Evolutionary conservation across 2,888 invertebrate genomes (phyloP), one percentile per base, ranked within the genome.

Genomic region (Rutpela maculata): DNA sequence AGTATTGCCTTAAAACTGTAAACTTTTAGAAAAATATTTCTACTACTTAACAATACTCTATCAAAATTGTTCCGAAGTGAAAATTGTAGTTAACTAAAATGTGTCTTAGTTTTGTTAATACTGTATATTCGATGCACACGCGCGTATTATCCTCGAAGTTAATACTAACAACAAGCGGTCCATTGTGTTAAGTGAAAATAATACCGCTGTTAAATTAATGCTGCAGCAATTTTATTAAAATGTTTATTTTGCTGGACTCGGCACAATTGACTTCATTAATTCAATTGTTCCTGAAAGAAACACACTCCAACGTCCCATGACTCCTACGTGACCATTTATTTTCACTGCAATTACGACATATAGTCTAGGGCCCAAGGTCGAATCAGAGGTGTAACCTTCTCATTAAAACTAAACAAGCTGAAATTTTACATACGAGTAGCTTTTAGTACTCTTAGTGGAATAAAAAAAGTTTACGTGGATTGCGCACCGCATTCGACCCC

Each of bases 201-300:
- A 50, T 50, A 50, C 50, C n/a, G 15, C 7, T n/a, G 50, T 50
- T 60, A 26, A 26, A 31, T 15, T 15, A 12, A 26, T 60, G 15
- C 5, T 9, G 17, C 50, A 50, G 35, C 62, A 63, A 31, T n/a
- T 35, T 63, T 63, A 63, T 63, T 63, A 22, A 31, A 63, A 63
- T 35, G 35, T 63, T 17, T 63, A 11, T 9, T 15, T n/a, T 35
- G 17, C 17, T n/a, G n/a, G 15, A 18, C 35, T 35, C 31, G 6
- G 2, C 31, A n/a, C 17, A 63, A n/a, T 31, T 35, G 62, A 26
- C 26, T 19, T n/a, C n/a, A 62, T n/a, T 60, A 12, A 62, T 31
- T 6, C 31, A 26, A 22, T 62, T 62, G n/a, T 26, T n/a, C 11
- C 19, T 7, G 22, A 59, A 17, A 43, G 43, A 60, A 15, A 60